These are phyloP conservation scores for Anthopleura sola DNA, from an alignment of 64 coral and sea anemone species.

Conservation along the genomic window DNA sequence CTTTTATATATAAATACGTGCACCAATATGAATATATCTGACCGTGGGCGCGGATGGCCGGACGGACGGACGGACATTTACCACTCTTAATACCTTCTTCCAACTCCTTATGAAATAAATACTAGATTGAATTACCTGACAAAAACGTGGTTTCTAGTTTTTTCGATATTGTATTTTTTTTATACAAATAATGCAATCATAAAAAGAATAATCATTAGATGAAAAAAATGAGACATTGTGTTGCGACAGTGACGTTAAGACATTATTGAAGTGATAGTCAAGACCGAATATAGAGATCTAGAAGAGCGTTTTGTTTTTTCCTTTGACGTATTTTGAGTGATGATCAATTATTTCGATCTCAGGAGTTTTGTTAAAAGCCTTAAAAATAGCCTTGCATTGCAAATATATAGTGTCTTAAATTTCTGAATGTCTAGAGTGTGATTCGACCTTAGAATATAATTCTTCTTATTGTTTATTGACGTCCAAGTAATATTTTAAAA, in stretches of 20 bases:
- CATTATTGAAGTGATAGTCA: not conserved
- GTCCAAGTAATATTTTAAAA: not conserved
- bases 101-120: not conserved
- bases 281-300: not conserved
- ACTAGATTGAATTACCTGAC: not conserved
- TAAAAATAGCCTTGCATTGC: not conserved
- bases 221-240: not conserved
- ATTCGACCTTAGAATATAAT: too few relatives aligned
- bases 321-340: not conserved
- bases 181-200: not conserved
- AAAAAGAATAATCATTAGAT: not conserved
- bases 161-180: not conserved
- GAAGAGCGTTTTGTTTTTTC: not conserved
- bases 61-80: not conserved
- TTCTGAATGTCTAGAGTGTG: not conserved
- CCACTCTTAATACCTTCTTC: not conserved
- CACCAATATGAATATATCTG: not conserved
- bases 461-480: not conserved
- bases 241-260: not conserved
- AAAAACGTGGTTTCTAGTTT: not conserved
- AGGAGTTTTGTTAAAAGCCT: not conserved
- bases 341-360: conserved; percentile 6
- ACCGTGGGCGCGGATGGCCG: not conserved
- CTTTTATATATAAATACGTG: not conserved
- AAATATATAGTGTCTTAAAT: not conserved